These are phyloP conservation scores for Zoroaster sp. DNA, from an alignment of 53 echinoderm and acorn worm species.

Conservation along the genomic window DNA sequence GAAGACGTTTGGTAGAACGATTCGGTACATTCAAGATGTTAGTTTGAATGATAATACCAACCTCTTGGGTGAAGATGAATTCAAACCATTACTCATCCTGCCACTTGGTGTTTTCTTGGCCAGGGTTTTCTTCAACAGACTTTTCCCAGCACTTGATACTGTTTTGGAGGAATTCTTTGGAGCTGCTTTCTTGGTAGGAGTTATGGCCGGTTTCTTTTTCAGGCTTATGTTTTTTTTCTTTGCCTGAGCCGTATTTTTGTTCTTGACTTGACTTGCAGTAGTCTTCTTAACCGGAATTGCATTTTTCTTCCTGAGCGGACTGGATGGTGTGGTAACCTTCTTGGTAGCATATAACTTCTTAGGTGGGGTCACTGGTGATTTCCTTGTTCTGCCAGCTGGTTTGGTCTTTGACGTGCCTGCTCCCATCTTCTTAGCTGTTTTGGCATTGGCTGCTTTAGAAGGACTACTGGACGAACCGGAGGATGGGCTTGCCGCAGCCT, in stretches of 20 bases:
- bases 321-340: slow-evolving; percentile 6
- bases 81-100: slow-evolving; percentile 24
- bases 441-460: neutral
- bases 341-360: slow-evolving; percentile 14
- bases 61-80: slow-evolving; percentile 22
- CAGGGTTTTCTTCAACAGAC: neutral
- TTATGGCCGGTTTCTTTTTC: neutral
- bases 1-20: too few species aligned
- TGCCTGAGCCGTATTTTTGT: neutral
- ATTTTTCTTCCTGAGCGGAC: slow-evolving; percentile 14
- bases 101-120: slow-evolving; percentile 6
- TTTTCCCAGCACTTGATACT: neutral
- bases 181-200: slow-evolving; percentile 43
- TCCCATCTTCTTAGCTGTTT: slow-evolving; percentile 1
- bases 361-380: neutral
- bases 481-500: neutral
- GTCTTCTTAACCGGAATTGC: neutral
- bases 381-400: neutral
- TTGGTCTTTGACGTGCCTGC: neutral
- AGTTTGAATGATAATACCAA: neutral
- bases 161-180: neutral
- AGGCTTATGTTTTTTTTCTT: slow-evolving; percentile 1
- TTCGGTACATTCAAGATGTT: too few species aligned
- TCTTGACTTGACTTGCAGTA: neutral
- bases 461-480: slow-evolving; percentile 8